Evolutionary conservation across 2,888 invertebrate species (phyloP).

Genomic region (Ceriagrion tenellum): DNA sequence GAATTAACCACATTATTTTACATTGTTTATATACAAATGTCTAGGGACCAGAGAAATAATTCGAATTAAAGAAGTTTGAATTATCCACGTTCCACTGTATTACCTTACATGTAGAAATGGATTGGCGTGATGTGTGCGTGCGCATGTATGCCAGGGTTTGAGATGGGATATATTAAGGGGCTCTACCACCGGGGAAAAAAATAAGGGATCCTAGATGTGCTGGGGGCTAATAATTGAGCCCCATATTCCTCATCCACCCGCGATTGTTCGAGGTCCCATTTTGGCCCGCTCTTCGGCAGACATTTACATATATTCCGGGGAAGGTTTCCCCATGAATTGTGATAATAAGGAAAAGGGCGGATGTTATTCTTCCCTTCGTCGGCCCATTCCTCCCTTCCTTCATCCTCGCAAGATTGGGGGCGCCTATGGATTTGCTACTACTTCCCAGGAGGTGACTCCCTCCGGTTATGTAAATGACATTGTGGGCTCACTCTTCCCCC

Average conservation of each 20-base stretch:
- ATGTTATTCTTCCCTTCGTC: background rate
- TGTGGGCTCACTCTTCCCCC: background rate
- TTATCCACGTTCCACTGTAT: too few relatives aligned
- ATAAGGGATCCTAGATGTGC: background rate
- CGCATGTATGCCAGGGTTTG: too few relatives aligned
- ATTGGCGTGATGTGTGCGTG: too few relatives aligned
- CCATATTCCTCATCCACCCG: background rate
- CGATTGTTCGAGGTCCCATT: background rate
- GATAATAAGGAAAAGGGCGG: background rate
- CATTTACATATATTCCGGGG: background rate
- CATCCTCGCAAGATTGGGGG: background rate
- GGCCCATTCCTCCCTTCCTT: background rate
- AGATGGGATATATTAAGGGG: too few relatives aligned
- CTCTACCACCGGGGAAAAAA: background rate
- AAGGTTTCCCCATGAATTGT: background rate
- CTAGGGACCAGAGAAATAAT: too few relatives aligned
- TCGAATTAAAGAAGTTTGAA: too few relatives aligned
- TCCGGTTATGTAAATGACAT: conserved; percentile 45
- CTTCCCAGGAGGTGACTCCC: background rate
- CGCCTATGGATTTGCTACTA: background rate
- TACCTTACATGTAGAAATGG: too few relatives aligned
- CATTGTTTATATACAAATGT: too few relatives aligned
- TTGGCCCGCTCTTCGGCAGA: background rate
- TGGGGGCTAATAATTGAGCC: background rate
- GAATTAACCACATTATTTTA: too few relatives aligned